phyloP scores from a whole-genome alignment of 2,797 vertebrate genomes.

The Tadarida brasiliensis region DNA sequence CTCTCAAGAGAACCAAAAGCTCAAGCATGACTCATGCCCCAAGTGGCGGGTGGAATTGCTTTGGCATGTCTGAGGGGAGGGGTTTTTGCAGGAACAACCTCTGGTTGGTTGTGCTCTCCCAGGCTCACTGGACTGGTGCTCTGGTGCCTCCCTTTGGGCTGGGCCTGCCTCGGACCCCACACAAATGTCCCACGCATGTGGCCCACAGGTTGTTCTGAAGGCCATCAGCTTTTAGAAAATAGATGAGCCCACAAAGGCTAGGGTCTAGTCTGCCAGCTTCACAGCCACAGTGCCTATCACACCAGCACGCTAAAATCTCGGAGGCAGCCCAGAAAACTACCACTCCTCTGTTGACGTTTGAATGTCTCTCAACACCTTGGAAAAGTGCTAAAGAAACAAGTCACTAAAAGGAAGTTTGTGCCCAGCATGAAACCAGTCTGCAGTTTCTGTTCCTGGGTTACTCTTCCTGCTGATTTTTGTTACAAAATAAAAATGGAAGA shows the following conservation, averaged over 20 bases:
- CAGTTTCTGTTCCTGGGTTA: neutral
- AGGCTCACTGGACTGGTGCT: neutral
- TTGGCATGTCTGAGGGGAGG: neutral
- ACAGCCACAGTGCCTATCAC: neutral
- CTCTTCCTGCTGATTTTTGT: neutral
- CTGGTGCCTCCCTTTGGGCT: neutral
- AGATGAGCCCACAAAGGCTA: neutral
- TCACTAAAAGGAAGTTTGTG: neutral
- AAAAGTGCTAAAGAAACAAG: constrained; percentile 21
- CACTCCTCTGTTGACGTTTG: neutral
- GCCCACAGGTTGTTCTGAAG: neutral
- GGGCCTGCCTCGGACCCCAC: neutral
- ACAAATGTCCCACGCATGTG: neutral
- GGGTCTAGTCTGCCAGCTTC: neutral
- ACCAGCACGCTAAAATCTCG: neutral
- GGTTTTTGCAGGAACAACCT: neutral
- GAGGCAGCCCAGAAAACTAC: neutral
- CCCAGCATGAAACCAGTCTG: neutral
- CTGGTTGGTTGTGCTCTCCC: neutral
- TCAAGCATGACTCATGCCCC: neutral
- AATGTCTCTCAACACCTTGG: neutral
- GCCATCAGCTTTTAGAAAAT: neutral
- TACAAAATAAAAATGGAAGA: constrained; percentile 40
- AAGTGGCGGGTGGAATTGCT: neutral
- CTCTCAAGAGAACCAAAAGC: neutral